Evolutionary conservation across 1,140 invertebrate genomes (phyloP).

Genomic region (Mamestra configurata): DNA sequence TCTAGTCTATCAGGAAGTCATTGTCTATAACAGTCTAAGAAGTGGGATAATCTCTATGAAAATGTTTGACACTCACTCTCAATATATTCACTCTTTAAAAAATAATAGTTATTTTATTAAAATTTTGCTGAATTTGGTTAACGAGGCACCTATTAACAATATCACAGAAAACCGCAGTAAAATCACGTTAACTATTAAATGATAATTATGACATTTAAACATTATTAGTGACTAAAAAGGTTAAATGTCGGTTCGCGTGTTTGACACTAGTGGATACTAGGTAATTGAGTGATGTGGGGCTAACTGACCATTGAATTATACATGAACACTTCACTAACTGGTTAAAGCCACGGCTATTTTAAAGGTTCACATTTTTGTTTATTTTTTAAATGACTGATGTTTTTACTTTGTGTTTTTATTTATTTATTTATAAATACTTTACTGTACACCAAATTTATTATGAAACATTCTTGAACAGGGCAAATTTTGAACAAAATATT

Average conservation of each 20-base stretch:
- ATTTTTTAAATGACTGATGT: neutral
- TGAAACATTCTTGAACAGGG: too few relatives aligned
- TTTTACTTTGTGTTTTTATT: too few relatives aligned
- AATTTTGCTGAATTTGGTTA: neutral
- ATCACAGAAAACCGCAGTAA: slow-evolving; percentile 12
- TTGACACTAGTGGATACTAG: slow-evolving; percentile 7
- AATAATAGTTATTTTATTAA: too few relatives aligned
- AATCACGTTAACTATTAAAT: slow-evolving; percentile 26
- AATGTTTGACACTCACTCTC: too few relatives aligned
- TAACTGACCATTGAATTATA: slow-evolving; percentile 37
- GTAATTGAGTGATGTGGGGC: slow-evolving; percentile 41
- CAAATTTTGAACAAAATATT: too few relatives aligned
- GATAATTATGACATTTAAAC: slow-evolving; percentile 20
- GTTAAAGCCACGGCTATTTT: neutral
- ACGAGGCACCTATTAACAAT: neutral
- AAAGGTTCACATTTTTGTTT: neutral
- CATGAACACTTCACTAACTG: neutral
- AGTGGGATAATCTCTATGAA: too few relatives aligned
- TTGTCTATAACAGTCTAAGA: too few relatives aligned
- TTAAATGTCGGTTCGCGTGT: slow-evolving; percentile 42
- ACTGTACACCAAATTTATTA: too few relatives aligned
- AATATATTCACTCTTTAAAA: too few relatives aligned
- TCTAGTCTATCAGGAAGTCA: too few relatives aligned
- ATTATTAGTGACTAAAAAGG: slow-evolving; percentile 34
- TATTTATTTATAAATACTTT: too few relatives aligned